A percentile compares a stretch with the other conserved stretches of the same genome.
These are phyloP conservation scores for Tapirus indicus DNA, from an alignment of 2,797 vertebrate genomes.

Conservation along the genomic window DNA sequence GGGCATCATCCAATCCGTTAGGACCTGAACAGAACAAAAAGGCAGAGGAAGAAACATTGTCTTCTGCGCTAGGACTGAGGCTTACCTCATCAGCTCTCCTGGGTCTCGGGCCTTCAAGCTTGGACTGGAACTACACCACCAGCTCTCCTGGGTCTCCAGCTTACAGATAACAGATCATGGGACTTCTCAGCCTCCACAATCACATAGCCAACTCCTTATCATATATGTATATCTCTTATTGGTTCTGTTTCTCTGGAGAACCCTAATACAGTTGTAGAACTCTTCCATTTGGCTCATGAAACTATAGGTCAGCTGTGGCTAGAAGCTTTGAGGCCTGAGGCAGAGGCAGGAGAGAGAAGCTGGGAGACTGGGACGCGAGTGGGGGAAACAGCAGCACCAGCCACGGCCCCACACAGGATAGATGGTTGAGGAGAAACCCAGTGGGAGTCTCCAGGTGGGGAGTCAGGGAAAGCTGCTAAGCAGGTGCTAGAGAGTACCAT, in stretches of 20 bases:
- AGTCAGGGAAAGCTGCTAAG: background rate
- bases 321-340: background rate
- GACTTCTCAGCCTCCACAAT: background rate
- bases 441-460: background rate
- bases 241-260: background rate
- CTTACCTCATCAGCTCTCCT: background rate
- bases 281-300: background rate
- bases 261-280: background rate
- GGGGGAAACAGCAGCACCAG: too few species aligned
- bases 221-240: background rate
- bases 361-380: too few species aligned
- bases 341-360: background rate
- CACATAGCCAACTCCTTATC: background rate
- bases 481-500: background rate
- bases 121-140: background rate
- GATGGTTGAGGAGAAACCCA: background rate
- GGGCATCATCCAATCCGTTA: background rate
- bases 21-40: background rate
- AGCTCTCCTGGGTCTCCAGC: background rate
- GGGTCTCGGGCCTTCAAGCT: background rate
- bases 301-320: background rate
- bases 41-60: background rate
- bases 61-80: background rate
- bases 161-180: background rate
- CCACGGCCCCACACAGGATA: background rate